Base-by-base conservation (phyloP, 2,888 invertebrate genomes). In the Tetragnatha montana region DNA sequence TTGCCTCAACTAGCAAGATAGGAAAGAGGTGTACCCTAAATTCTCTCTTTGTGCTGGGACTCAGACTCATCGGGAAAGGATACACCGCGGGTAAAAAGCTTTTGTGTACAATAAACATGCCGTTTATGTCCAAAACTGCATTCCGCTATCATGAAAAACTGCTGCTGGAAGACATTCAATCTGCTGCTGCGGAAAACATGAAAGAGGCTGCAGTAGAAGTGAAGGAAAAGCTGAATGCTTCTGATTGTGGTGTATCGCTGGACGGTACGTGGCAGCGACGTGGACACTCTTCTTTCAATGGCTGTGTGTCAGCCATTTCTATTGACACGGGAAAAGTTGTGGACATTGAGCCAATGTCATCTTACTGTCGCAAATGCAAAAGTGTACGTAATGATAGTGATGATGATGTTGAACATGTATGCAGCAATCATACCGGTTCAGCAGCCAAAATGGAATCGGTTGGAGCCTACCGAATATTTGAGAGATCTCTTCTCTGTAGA, bases 301-400 rank as follows among this genome's bases (percentile, higher is more conserved):
- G 78, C 4, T 78, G 60, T 78, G 78, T 78, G 8, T 78, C 78
- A 49, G 78, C 78, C 21, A 78, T 78, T 2, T 78, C 78, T 1
- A 51, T 78, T 78, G 68, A 81, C 47, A n/a, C 81, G n/a, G 35
- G 69, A 22, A 81, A 81, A 69, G 81, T 81, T 4, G 22, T 35
- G 22, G 81, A 69, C 19, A 22, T 81, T 17, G 69, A 81, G 22
- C n/a, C n/a, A n/a, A n/a, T n/a, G 81, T 22, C 8, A 47, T 70
- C 49, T 10, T 35, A 68, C 8, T 69, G 35, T 60, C 69, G 70
- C 35, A 10, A 68, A 70, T 14, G 12, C 6, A 0, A 8, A 10
- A 68, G 35, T 14, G 22, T 12, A 68, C 22, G 69, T 3, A 2
- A 12, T 51, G 7, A n/a, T 8, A n/a, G n/a, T n/a, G n/a, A n/a